A percentile compares a stretch with the other conserved stretches of the same genome.
Evolutionary conservation across 2,888 invertebrate species (phyloP).

Genomic region (Podabrus alpinus): DNA sequence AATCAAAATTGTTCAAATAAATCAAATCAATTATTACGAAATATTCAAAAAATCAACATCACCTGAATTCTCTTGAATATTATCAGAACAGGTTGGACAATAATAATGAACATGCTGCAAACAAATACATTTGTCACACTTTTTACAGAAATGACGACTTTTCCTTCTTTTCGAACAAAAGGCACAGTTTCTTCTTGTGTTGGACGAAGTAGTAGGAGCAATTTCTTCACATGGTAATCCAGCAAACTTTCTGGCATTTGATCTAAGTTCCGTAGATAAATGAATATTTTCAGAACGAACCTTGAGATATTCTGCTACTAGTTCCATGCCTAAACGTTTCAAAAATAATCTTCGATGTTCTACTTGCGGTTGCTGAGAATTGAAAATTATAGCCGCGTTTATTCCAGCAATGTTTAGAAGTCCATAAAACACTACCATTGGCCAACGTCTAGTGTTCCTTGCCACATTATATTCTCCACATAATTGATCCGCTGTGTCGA

Average conservation of each 20-base stretch:
- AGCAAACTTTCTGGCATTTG: background rate
- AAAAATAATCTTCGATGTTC: background rate
- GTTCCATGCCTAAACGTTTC: background rate
- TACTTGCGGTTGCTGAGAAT: background rate
- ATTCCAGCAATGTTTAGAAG: slow-evolving; percentile 9
- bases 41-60: too few relatives aligned
- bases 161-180: background rate
- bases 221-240: background rate
- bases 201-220: background rate
- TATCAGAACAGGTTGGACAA: background rate
- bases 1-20: too few relatives aligned
- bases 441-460: slow-evolving; percentile 11
- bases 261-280: background rate
- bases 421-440: slow-evolving; percentile 9
- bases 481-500: background rate
- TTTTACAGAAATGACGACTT: background rate
- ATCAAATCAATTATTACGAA: too few relatives aligned
- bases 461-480: slow-evolving; percentile 1
- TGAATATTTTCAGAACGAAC: background rate
- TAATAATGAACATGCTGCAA: background rate
- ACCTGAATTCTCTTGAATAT: too few relatives aligned
- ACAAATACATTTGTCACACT: background rate
- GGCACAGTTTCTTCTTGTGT: background rate
- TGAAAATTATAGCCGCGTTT: slow-evolving; percentile 2
- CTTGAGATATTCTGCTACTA: background rate